These are phyloP conservation scores for Auanema sp. DNA, from an alignment of 2,888 invertebrate genomes.

Conservation along the genomic window DNA sequence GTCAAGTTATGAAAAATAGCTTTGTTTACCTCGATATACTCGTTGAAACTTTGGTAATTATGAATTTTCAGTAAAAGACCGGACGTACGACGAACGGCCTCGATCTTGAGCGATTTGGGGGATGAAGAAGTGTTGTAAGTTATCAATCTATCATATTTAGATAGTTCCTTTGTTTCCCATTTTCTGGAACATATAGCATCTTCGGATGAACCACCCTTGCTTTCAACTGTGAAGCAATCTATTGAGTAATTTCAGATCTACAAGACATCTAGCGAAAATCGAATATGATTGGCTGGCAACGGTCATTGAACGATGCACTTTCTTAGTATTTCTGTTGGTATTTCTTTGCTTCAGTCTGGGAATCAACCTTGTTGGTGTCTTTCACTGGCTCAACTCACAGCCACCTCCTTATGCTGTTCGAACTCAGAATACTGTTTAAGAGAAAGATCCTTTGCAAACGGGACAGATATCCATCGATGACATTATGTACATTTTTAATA, in stretches of 20 bases:
- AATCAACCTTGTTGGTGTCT: constrained; percentile 22
- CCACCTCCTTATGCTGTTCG: constrained; percentile 8
- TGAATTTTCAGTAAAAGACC: neutral
- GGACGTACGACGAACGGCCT: neutral
- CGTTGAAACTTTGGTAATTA: neutral
- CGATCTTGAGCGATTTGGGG: neutral
- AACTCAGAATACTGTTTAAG: constrained; percentile 1
- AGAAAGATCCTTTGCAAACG: constrained; percentile 1
- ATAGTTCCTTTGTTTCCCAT: neutral
- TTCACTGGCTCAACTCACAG: constrained; percentile 23
- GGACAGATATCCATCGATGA: neutral
- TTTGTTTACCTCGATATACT: no score
- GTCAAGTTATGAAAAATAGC: no score
- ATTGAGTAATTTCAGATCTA: constrained; percentile 2
- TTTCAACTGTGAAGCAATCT: no score
- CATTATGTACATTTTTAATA: neutral
- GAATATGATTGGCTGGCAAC: constrained; percentile 34
- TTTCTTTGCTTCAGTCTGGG: constrained; percentile 24
- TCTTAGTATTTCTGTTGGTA: constrained; percentile 22
- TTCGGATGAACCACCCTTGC: no score
- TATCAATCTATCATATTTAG: no score
- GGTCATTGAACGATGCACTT: constrained; percentile 27
- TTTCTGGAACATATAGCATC: no score
- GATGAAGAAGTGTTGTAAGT: neutral
- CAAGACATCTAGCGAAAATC: constrained; percentile 17